Evolutionary conservation across 1,140 invertebrate species (phyloP).

Genomic region (Danaus plexippus): DNA sequence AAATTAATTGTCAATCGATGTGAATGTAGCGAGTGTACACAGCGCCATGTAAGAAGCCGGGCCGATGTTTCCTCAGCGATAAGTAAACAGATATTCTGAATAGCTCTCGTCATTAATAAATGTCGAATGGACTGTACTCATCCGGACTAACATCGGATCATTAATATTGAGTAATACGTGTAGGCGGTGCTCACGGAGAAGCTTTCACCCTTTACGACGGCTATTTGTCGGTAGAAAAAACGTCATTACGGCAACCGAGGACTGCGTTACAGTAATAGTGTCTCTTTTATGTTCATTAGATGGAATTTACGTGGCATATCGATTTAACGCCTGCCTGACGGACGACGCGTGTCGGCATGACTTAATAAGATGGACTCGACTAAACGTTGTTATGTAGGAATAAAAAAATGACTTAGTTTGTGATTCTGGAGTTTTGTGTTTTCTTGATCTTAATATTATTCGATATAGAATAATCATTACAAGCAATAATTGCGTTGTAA

Average conservation of each 20-base stretch:
- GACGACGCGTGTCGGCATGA: no score
- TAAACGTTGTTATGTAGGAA: no score
- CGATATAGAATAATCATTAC: no score
- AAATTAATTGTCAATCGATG: no score
- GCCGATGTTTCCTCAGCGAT: no score
- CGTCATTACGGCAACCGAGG: slow-evolving; percentile 30
- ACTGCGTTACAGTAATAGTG: slow-evolving; percentile 16
- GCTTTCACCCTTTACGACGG: slow-evolving; percentile 63
- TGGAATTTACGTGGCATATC: not conserved
- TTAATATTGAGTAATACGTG: slow-evolving; percentile 65
- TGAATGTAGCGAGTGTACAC: no score
- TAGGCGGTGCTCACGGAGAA: slow-evolving; percentile 58
- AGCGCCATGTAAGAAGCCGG: no score
- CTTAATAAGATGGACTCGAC: no score
- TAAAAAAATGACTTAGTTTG: no score
- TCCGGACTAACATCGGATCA: slow-evolving; percentile 67
- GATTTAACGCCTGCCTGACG: slow-evolving; percentile 17
- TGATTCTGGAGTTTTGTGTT: not conserved
- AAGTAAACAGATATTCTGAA: not conserved
- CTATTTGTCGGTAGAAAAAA: slow-evolving; percentile 46
- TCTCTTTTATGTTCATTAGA: slow-evolving; percentile 6
- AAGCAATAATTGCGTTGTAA: no score
- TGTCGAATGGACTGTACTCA: slow-evolving; percentile 56
- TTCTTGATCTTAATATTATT: slow-evolving; percentile 5
- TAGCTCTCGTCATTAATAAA: slow-evolving; percentile 51